These are phyloP conservation scores for Albula glossodonta DNA, from an alignment of 2,113 vertebrate genomes.

Conservation along the genomic window DNA sequence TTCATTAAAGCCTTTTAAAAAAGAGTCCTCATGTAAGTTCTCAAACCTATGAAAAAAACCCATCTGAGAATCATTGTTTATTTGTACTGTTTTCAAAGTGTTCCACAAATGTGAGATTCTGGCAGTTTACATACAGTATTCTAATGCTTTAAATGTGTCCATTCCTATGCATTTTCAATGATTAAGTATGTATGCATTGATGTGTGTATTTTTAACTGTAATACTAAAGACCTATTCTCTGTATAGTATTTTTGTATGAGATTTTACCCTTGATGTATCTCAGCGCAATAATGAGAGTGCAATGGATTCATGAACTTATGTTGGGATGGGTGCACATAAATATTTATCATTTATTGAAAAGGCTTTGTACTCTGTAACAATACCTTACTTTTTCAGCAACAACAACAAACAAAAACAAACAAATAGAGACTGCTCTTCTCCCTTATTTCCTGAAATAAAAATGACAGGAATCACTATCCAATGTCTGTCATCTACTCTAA, in stretches of 20 bases:
- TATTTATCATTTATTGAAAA: constrained; percentile 61
- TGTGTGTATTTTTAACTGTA: constrained; percentile 90
- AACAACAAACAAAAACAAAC: constrained; percentile 50
- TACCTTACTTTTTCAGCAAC: constrained; percentile 37
- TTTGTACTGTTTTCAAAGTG: background rate
- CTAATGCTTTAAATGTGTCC: constrained; percentile 66
- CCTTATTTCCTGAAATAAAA: background rate
- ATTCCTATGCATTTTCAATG: constrained; percentile 79
- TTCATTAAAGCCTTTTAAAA: background rate
- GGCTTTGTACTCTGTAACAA: constrained; percentile 62
- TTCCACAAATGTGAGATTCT: constrained; percentile 23
- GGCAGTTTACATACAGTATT: constrained; percentile 54
- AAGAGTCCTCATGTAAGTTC: background rate
- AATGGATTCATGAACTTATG: constrained; percentile 61
- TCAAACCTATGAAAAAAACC: background rate
- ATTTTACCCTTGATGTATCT: constrained; percentile 70
- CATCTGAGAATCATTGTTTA: background rate
- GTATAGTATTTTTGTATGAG: constrained; percentile 98
- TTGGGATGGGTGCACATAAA: constrained; percentile 68
- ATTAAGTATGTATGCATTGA: constrained; percentile 58
- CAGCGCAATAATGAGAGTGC: constrained; percentile 72
- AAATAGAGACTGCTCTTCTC: constrained; percentile 25
- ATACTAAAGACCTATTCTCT: constrained; percentile 88
- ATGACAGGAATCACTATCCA: background rate
- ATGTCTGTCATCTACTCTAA: no score